Conservation (phyloP, 1,140 invertebrate genomes). For the Brachionus asplanchnoidis region DNA sequence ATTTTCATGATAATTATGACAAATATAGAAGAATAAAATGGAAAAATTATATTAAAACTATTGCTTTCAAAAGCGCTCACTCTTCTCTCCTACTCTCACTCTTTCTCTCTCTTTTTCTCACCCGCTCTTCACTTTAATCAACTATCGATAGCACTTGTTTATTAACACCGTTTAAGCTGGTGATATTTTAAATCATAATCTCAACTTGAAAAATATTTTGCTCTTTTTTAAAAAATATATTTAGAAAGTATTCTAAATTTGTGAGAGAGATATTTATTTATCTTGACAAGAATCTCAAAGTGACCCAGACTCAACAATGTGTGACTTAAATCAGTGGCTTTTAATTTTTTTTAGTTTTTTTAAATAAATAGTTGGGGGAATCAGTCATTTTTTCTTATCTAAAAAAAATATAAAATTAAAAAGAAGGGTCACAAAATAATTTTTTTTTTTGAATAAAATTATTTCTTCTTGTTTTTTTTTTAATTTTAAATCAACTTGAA, state of each 20-base stretch:
- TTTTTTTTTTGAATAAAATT: too few relatives aligned
- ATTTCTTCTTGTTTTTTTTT: too few relatives aligned
- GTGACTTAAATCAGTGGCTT: too few relatives aligned
- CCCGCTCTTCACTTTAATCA: not conserved
- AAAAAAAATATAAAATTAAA: too few relatives aligned
- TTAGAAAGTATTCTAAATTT: not conserved
- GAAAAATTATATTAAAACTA: not conserved
- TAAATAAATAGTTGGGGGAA: too few relatives aligned
- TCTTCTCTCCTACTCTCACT: not conserved
- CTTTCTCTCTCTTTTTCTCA: not conserved
- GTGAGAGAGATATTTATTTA: not conserved
- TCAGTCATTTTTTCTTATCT: too few relatives aligned
- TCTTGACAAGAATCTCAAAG: not conserved
- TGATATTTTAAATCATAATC: not conserved
- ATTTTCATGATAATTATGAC: constrained; percentile 36
- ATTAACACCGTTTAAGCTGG: not conserved
- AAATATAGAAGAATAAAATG: constrained; percentile 5
- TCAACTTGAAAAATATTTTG: too few relatives aligned
- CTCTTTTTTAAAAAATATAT: not conserved
- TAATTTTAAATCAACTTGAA: too few relatives aligned
- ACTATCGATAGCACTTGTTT: not conserved
- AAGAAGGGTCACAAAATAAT: too few relatives aligned
- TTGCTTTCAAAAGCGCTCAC: constrained; percentile 1
- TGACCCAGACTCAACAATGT: not conserved
- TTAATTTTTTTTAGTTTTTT: too few relatives aligned